Evolutionary conservation across 2,113 vertebrate species (phyloP), one percentile per base, ranked within the genome.

Genomic region (Sardina pilchardus): DNA sequence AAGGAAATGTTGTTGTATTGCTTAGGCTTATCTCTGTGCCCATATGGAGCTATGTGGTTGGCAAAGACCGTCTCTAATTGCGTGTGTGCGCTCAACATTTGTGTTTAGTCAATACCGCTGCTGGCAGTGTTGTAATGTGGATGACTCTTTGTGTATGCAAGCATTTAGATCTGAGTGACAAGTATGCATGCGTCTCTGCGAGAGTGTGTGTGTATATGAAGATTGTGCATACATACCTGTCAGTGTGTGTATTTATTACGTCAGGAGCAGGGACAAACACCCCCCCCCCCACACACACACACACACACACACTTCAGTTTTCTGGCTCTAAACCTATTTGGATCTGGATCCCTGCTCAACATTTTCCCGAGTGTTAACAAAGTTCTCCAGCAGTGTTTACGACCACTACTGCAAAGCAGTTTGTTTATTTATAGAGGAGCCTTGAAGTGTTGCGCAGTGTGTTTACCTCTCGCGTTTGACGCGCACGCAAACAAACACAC

Each of bases 351-450:
- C 67, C n/a, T 75, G 26, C 30, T 34, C 67, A 16, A 16, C 67
- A 30, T 75, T 75, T 75, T 36, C 71, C 71, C 36, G 71, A 78
- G 71, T 36, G 71, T 36, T 78, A 78, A 78, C 71, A 78, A 34
- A 78, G 67, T 75, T 75, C 67, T 75, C 34, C 9, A 14, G 26
- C 67, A 26, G 26, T 78, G 71, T 78, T 78, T 78, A 78, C 71
- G 67, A 17, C 30, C 71, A 78, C 26, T 34, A 36, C 71, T 30
- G 30, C 4, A 26, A 78, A 1, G 71, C 71, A 16, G 26, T 12
- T 34, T 39, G 71, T 14, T 71, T 78, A 78, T 78, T 78, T 78
- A 34, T 78, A 78, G 71, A 17, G 30, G 71, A 12, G 71, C 71
- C 71, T 78, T 78, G 71, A 34, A 78, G 71, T 78, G 71, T 34